These are phyloP conservation scores for Synaphobranchus kaupii DNA, from an alignment of 2,797 vertebrate genomes.

Conservation along the genomic window DNA sequence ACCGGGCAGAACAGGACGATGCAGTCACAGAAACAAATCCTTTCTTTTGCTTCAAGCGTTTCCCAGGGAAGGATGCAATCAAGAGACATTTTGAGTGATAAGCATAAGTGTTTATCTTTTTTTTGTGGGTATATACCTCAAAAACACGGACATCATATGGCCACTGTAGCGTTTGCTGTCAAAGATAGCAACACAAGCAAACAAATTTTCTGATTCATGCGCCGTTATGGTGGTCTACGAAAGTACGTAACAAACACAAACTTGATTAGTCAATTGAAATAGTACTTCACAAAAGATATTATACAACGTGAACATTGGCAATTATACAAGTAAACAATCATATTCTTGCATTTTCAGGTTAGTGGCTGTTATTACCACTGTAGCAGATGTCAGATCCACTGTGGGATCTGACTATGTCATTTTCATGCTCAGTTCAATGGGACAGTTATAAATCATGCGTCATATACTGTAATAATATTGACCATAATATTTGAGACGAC, in stretches of 20 bases:
- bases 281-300: not conserved
- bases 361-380: not conserved
- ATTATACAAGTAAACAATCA: not conserved
- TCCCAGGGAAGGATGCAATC: slow-evolving; percentile 49
- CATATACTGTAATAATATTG: not conserved
- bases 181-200: not conserved
- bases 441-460: not conserved
- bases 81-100: not conserved
- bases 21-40: slow-evolving; percentile 57
- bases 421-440: not conserved
- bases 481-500: not conserved
- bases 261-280: not conserved
- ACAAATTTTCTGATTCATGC: not conserved
- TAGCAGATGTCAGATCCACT: not conserved
- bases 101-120: not conserved
- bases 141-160: not conserved
- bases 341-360: not conserved
- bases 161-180: not conserved
- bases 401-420: not conserved
- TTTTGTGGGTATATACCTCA: not conserved
- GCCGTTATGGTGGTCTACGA: not conserved
- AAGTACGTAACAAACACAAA: not conserved
- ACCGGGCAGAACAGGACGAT: slow-evolving; percentile 21
- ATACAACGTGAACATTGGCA: not conserved
- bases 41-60: slow-evolving; percentile 35